Percentiles rank a stretch among this genome's conserved stretches.
Conservation (phyloP, 2,888 invertebrate genomes). For the Thecophora atra region DNA sequence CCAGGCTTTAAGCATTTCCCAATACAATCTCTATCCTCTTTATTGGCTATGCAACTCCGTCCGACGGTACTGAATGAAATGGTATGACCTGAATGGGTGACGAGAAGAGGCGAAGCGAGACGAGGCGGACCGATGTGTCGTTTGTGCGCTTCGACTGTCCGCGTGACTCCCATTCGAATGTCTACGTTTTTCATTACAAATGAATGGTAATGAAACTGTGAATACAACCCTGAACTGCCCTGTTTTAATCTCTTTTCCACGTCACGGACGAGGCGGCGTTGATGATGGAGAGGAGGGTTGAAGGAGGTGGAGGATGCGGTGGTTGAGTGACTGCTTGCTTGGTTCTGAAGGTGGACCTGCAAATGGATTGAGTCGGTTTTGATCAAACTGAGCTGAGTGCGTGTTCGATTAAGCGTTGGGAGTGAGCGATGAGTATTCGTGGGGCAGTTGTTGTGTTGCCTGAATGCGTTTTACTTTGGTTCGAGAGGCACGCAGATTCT, state of each 20-base stretch:
- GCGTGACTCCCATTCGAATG: too few relatives aligned
- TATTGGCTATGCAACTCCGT: conserved; percentile 25
- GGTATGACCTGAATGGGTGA: too few relatives aligned
- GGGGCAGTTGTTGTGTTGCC: not conserved
- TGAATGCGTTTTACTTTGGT: not conserved
- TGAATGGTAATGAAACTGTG: conserved; percentile 25
- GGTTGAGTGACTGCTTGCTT: too few relatives aligned
- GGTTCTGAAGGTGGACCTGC: not conserved
- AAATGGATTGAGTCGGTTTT: conserved; percentile 1
- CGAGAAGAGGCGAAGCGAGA: not conserved
- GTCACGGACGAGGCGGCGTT: too few relatives aligned
- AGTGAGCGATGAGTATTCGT: not conserved
- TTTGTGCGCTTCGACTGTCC: not conserved
- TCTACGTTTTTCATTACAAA: conserved; percentile 30
- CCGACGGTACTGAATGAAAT: too few relatives aligned
- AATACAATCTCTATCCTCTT: conserved; percentile 25
- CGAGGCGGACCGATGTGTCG: not conserved
- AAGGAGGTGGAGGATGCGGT: too few relatives aligned
- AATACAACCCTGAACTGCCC: too few relatives aligned
- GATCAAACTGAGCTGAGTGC: not conserved
- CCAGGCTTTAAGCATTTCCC: conserved; percentile 28
- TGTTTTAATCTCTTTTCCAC: not conserved
- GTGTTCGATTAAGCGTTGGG: not conserved
- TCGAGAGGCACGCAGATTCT: conserved; percentile 12
- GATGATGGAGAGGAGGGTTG: not conserved